phyloP scores from a whole-genome alignment of 2,888 invertebrate species.

The Strigamia transsilvanica region DNA sequence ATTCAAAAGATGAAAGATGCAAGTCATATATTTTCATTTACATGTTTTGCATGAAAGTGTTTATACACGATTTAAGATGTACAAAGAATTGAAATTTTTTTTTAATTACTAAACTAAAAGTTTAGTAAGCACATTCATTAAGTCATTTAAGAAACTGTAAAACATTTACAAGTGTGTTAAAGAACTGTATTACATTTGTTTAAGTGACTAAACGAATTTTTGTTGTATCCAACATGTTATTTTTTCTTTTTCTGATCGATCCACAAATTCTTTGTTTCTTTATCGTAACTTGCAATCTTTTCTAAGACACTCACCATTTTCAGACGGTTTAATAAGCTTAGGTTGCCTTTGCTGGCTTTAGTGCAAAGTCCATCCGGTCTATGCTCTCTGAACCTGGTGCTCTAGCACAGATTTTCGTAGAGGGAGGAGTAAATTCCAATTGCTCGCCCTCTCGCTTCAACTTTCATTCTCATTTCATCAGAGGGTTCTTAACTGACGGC shows the following conservation, averaged over 20 bases:
- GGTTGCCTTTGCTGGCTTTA: constrained; percentile 46
- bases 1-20: constrained; percentile 22
- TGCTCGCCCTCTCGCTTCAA: constrained; percentile 13
- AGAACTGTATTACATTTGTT: neutral
- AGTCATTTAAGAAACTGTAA: too few relatives aligned
- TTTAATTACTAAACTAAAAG: too few relatives aligned
- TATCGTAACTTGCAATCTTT: constrained; percentile 10
- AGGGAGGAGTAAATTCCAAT: constrained; percentile 15
- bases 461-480: constrained; percentile 34
- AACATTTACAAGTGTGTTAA: neutral
- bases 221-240: neutral
- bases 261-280: constrained; percentile 15
- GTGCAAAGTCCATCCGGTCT: constrained; percentile 47
- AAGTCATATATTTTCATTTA: constrained; percentile 43
- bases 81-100: neutral
- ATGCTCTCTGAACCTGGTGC: constrained; percentile 23
- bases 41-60: constrained; percentile 12
- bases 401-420: constrained; percentile 17
- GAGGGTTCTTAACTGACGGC: constrained; percentile 29
- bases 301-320: constrained; percentile 39
- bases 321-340: constrained; percentile 37
- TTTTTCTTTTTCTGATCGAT: neutral
- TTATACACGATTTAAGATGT: neutral
- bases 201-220: neutral
- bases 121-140: too few relatives aligned